Evolutionary conservation across 1,140 invertebrate species (phyloP).

Genomic region (Euura lappo): DNA sequence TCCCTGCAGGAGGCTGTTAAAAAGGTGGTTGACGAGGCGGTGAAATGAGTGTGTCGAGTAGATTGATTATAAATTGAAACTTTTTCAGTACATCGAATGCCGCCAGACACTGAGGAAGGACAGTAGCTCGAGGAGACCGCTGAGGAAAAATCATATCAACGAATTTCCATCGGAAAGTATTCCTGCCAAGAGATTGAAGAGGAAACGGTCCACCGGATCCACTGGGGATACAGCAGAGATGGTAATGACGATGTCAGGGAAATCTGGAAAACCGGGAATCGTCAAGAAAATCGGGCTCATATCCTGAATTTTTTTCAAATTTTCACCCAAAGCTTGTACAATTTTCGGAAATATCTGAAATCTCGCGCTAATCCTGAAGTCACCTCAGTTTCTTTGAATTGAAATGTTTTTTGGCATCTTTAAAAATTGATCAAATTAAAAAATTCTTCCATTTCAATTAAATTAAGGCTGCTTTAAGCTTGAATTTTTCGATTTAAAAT

Average conservation of each 20-base stretch:
- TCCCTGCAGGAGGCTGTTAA: conserved; percentile 63
- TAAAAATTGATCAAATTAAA: conserved; percentile 23
- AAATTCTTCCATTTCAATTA: too few species aligned
- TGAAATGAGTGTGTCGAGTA: too few species aligned
- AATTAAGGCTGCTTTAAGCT: too few species aligned
- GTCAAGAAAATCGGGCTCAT: too few species aligned
- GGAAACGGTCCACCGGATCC: conserved; percentile 44
- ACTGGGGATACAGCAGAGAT: conserved; percentile 41
- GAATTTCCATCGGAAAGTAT: conserved; percentile 49
- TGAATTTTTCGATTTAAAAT: too few species aligned
- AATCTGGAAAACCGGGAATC: too few species aligned
- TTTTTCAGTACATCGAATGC: conserved; percentile 59
- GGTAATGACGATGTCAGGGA: conserved; percentile 24
- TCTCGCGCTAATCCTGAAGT: too few species aligned
- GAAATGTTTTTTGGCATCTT: too few species aligned
- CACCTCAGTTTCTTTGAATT: too few species aligned
- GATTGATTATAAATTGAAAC: background rate
- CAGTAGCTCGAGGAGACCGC: conserved; percentile 65
- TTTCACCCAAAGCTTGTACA: too few species aligned
- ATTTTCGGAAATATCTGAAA: too few species aligned
- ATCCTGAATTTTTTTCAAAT: too few species aligned
- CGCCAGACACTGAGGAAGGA: conserved; percentile 67
- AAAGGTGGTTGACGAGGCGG: conserved; percentile 43
- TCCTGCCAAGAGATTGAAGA: conserved; percentile 36
- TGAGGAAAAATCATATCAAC: conserved; percentile 61